A percentile compares a stretch with the other conserved stretches of the same genome.
phyloP scores from a whole-genome alignment of 2,113 vertebrate genomes.

The Coregonus clupeaformis region DNA sequence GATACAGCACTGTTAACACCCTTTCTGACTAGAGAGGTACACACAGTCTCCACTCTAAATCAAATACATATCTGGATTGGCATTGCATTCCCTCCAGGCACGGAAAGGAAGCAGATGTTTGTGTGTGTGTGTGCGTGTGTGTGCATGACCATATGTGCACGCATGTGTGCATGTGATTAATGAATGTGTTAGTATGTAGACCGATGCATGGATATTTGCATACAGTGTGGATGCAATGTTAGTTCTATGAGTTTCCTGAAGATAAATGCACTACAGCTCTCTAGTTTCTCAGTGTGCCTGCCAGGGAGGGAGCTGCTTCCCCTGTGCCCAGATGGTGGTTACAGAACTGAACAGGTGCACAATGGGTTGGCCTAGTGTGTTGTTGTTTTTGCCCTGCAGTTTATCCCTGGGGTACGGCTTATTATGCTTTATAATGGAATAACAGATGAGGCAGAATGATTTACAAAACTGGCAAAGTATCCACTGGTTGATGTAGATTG shows the following conservation, averaged over 20 bases:
- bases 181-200: background rate
- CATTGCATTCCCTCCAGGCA: background rate
- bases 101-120: background rate
- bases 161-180: too few species aligned
- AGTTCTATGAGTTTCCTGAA: conserved; percentile 18
- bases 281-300: conserved; percentile 9
- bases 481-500: background rate
- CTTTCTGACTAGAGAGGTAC: too few species aligned
- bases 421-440: conserved; percentile 26
- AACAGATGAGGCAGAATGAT: background rate
- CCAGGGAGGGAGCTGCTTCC: conserved; percentile 37
- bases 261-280: conserved; percentile 22
- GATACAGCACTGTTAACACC: too few species aligned
- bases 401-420: conserved; percentile 27
- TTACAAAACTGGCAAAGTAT: background rate
- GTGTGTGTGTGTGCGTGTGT: background rate
- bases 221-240: background rate
- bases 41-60: background rate
- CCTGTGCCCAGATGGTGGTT: conserved; percentile 64
- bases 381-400: conserved; percentile 38
- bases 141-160: background rate
- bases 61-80: background rate
- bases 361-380: conserved; percentile 29
- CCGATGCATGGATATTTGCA: background rate
- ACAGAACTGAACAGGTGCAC: conserved; percentile 61